Evolutionary conservation across 2,113 vertebrate species (phyloP).

Genomic region (Ptychochromis oligacanthus): DNA sequence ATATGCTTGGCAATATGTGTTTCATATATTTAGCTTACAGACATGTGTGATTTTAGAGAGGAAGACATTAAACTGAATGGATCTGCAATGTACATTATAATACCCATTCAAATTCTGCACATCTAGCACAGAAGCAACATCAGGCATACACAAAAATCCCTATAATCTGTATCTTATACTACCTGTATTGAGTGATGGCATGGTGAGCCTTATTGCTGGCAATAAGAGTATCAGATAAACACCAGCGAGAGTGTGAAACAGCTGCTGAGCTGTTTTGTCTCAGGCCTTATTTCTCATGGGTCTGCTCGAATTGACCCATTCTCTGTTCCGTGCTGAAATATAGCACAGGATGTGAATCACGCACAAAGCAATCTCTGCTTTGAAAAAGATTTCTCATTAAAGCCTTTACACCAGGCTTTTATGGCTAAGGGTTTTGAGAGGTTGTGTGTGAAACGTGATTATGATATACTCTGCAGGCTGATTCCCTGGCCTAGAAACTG

Average conservation of each 20-base stretch:
- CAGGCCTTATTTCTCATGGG: constrained; percentile 53
- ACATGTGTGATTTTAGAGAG: neutral
- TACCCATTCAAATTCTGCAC: neutral
- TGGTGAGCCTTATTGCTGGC: constrained; percentile 16
- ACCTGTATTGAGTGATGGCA: constrained; percentile 4
- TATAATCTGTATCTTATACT: constrained; percentile 32
- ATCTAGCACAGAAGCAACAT: constrained; percentile 4
- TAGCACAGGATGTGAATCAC: constrained; percentile 29
- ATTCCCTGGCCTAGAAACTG: neutral
- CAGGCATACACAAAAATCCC: constrained; percentile 31
- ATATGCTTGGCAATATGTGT: neutral
- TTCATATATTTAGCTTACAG: neutral
- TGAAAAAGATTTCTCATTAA: constrained; percentile 48
- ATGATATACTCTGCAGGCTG: constrained; percentile 1
- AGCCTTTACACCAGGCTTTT: constrained; percentile 45
- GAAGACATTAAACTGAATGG: neutral
- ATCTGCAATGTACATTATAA: constrained; percentile 1
- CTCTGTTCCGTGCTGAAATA: constrained; percentile 6
- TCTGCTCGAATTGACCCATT: constrained; percentile 31
- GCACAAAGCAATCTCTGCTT: constrained; percentile 40
- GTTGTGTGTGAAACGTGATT: constrained; percentile 30
- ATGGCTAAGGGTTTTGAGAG: constrained; percentile 2
- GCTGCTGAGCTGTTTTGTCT: constrained; percentile 34
- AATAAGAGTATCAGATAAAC: constrained; percentile 46
- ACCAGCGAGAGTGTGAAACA: constrained; percentile 29